Percentiles rank a stretch among this genome's conserved stretches.
Conservation (phyloP, 1,140 invertebrate genomes). For the Bacillus rossius region DNA sequence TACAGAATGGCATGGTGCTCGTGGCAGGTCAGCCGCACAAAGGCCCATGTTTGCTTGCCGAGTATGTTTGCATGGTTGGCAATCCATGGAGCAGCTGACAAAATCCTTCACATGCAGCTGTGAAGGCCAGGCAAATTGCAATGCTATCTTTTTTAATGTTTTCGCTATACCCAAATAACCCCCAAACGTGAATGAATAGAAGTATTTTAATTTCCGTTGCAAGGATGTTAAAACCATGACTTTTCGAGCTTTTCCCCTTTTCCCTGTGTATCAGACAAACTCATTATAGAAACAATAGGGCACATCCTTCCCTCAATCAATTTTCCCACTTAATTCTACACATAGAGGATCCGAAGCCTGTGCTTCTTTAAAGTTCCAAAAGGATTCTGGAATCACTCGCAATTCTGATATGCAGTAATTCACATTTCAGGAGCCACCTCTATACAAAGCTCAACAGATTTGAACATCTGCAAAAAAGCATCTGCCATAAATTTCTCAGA, state of each 20-base stretch:
- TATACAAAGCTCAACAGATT: neutral
- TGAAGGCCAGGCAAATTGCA: neutral
- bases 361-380: neutral
- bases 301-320: too few species aligned
- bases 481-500: neutral
- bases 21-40: neutral
- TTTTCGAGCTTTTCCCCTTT: neutral
- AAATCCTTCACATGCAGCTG: neutral
- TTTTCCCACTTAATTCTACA: too few species aligned
- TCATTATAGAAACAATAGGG: neutral
- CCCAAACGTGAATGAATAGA: neutral
- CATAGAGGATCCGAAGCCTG: neutral
- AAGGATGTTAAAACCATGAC: neutral
- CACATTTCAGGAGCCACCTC: neutral
- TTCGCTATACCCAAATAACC: neutral
- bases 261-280: neutral
- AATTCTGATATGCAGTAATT: neutral
- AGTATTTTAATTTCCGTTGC: neutral
- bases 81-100: neutral
- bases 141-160: neutral
- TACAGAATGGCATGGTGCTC: neutral
- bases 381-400: neutral
- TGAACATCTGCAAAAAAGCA: neutral
- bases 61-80: neutral
- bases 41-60: neutral